phyloP scores from a whole-genome alignment of 2,797 vertebrate genomes.

The Artibeus jamaicensis region DNA sequence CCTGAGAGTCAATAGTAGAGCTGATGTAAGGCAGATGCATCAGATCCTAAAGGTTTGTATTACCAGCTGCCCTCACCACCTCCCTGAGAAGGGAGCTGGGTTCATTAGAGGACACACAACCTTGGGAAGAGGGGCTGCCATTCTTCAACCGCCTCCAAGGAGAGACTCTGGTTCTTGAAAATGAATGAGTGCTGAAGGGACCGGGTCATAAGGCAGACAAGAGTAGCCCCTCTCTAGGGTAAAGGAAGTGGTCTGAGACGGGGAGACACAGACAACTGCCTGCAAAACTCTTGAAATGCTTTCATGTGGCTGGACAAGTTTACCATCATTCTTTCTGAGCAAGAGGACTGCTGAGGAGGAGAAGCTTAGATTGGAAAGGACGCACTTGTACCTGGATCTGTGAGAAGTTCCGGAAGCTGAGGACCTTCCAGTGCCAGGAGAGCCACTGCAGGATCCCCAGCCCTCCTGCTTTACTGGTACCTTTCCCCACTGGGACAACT shows the following conservation, averaged over 20 bases:
- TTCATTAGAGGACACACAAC: background rate
- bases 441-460: background rate
- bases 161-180: background rate
- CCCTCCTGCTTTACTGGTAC: background rate
- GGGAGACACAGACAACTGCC: accelerated
- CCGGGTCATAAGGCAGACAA: background rate
- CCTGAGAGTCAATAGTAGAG: background rate
- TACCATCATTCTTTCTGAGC: background rate
- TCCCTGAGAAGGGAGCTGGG: background rate
- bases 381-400: background rate
- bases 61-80: background rate
- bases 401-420: background rate
- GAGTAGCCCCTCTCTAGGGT: background rate
- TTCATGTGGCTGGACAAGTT: background rate
- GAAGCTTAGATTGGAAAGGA: background rate
- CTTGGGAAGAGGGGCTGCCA: background rate
- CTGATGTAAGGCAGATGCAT: background rate
- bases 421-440: background rate
- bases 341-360: background rate
- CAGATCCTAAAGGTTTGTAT: background rate
- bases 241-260: background rate
- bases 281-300: background rate
- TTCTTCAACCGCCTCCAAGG: background rate
- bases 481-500: background rate
- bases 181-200: background rate